A percentile compares a stretch with the other conserved stretches of the same genome.
These are phyloP conservation scores for Doryteuthis pealeii DNA, from an alignment of 1,140 invertebrate species.

Conservation along the genomic window DNA sequence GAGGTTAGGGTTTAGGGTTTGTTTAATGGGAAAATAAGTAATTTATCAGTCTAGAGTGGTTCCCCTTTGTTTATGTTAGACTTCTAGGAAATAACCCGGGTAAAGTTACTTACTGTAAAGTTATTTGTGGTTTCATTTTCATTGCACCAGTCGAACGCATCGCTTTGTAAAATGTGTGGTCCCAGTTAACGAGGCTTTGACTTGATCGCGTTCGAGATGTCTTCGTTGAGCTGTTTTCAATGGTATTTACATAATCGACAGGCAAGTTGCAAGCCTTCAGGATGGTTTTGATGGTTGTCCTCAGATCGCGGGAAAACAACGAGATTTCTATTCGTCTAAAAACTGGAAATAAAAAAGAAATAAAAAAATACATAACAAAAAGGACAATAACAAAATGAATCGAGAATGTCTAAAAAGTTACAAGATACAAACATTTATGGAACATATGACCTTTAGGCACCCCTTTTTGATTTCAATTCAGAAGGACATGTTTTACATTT, in stretches of 20 bases:
- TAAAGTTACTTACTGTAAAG: slow-evolving; percentile 15
- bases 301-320: slow-evolving; percentile 70
- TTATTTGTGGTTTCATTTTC: slow-evolving; percentile 16
- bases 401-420: too few species aligned
- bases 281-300: slow-evolving; percentile 75
- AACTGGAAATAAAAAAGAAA: slow-evolving; percentile 21
- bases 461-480: too few species aligned
- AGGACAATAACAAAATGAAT: too few species aligned
- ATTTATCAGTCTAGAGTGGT: too few species aligned
- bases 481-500: too few species aligned
- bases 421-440: too few species aligned
- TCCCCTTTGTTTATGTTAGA: too few species aligned
- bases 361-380: too few species aligned
- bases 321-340: slow-evolving; percentile 68
- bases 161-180: slow-evolving; percentile 2
- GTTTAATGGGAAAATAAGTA: too few species aligned
- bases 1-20: too few species aligned
- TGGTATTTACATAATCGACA: slow-evolving; percentile 66
- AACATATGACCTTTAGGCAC: too few species aligned
- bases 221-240: slow-evolving; percentile 20
- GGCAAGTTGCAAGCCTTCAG: slow-evolving; percentile 79
- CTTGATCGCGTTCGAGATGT: background rate
- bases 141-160: background rate
- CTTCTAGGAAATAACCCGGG: too few species aligned
- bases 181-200: background rate